Conservation (phyloP, 2,797 vertebrate genomes). For the Silurus lanzhouensis region DNA sequence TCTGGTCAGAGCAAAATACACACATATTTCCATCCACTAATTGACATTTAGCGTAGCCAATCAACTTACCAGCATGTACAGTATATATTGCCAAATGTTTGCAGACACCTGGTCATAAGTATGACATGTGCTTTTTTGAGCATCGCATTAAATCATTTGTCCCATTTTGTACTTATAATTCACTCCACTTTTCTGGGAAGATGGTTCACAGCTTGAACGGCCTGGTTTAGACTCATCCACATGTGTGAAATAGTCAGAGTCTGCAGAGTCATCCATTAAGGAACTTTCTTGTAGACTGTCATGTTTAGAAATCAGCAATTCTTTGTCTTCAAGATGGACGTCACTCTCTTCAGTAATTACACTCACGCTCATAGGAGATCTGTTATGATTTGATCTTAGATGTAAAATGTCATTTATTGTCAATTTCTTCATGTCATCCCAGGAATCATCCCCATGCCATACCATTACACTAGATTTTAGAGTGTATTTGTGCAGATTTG, state of each 20-base stretch:
- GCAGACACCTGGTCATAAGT: too few species aligned
- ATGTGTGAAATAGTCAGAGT: slow-evolving; percentile 77
- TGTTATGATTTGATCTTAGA: slow-evolving; percentile 59
- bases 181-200: too few species aligned
- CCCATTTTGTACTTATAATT: too few species aligned
- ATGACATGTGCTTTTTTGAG: too few species aligned
- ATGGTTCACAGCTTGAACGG: slow-evolving; percentile 68
- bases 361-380: slow-evolving; percentile 28
- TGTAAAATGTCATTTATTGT: slow-evolving; percentile 80
- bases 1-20: background rate
- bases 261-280: slow-evolving; percentile 65
- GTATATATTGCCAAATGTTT: too few species aligned
- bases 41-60: too few species aligned
- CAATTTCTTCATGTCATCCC: slow-evolving; percentile 81
- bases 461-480: too few species aligned
- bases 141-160: too few species aligned
- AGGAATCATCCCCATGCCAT: slow-evolving; percentile 59
- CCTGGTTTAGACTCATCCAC: slow-evolving; percentile 72
- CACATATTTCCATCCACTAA: background rate
- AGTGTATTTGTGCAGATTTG: too few species aligned
- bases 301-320: slow-evolving; percentile 42
- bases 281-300: slow-evolving; percentile 44
- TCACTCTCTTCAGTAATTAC: slow-evolving; percentile 41
- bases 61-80: background rate
- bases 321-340: slow-evolving; percentile 6